Evolutionary conservation across 2,113 vertebrate species (phyloP).

Genomic region (Serranochromis macrocephalus): DNA sequence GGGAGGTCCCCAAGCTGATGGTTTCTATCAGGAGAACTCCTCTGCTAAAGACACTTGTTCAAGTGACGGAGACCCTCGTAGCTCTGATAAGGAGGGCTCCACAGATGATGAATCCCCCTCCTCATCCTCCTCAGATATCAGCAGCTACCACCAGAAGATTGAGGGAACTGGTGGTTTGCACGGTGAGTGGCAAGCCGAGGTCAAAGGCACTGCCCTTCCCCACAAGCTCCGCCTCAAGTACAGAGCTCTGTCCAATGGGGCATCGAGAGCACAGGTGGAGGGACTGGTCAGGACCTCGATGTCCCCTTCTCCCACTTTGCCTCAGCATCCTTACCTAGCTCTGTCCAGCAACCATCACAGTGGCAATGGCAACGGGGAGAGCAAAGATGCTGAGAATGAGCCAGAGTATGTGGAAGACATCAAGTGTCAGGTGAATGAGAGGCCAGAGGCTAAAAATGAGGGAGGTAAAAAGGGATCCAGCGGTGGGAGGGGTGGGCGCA

Average conservation of each 20-base stretch:
- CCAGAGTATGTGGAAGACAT: slow-evolving; percentile 1
- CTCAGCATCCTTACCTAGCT: slow-evolving; percentile 74
- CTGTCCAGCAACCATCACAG: slow-evolving; percentile 51
- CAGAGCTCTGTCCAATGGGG: slow-evolving; percentile 62
- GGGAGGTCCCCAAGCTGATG: slow-evolving; percentile 46
- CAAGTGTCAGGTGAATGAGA: background rate
- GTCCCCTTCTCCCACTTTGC: slow-evolving; percentile 52
- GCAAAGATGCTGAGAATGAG: slow-evolving; percentile 50
- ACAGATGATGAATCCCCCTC: slow-evolving; percentile 70
- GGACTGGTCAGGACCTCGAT: background rate
- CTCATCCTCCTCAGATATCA: slow-evolving; percentile 61
- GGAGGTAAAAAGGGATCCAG: slow-evolving; percentile 47
- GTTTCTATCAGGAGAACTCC: slow-evolving; percentile 67
- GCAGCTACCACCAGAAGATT: slow-evolving; percentile 56
- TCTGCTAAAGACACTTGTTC: slow-evolving; percentile 69
- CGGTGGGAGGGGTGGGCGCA: slow-evolving; percentile 31
- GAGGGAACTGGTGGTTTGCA: background rate
- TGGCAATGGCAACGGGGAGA: slow-evolving; percentile 23
- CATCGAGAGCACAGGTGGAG: slow-evolving; percentile 38
- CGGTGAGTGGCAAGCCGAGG: slow-evolving; percentile 49
- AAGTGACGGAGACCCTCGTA: slow-evolving; percentile 66
- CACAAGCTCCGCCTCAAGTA: slow-evolving; percentile 82
- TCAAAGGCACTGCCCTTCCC: slow-evolving; percentile 72
- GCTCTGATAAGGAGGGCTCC: slow-evolving; percentile 74
- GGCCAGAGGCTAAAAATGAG: slow-evolving; percentile 43